Base-by-base conservation (phyloP, 2,113 vertebrate genomes). In the Caretta caretta region DNA sequence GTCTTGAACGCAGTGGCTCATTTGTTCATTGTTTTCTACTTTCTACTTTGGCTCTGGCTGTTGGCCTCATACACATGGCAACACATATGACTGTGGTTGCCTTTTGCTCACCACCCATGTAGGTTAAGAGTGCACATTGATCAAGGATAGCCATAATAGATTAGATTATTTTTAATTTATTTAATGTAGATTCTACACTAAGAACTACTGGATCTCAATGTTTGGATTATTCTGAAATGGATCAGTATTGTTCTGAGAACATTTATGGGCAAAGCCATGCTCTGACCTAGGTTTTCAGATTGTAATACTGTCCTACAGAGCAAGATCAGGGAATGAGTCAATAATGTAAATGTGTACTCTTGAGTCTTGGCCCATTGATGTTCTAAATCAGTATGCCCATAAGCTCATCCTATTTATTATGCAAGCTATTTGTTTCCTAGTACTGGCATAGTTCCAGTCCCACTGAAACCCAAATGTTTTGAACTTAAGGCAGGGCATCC, bases 381-480 rank as follows among this genome's bases (percentile, higher is more conserved):
- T 82, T 93, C 80, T 90, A 94, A 29, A 95, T n/a, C 78, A 95
- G 50, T 87, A 90, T 17, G 35, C 54, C 86, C 83, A 25, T 95
- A 86, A 90, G 89, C 56, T 79, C 50, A 96, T 50, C 53, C 62
- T 65, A 80, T 90, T 92, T 95, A 62, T 93, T 95, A 85, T 24
- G 93, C 27, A 96, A 92, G 54, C 24, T 51, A 90, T 87, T 76
- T 87, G 59, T 48, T 24, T 92, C 87, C 53, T 93, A 92, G 96
- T 91, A 12, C 4, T 11, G 5, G 89, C 62, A 86, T 11, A 83
- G 80, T 69, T 97, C 80, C 83, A 92, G 92, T 20, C 8, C 31
- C 89, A 79, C 72, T 90, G 78, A 96, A 97, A 93, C 84, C 57
- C 17, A 48, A 51, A 27, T 84, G 93, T 80, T 88, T 42, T 89